These are phyloP conservation scores for Brachionus manjavacas DNA, from an alignment of 1,140 invertebrate species.

Conservation along the genomic window DNA sequence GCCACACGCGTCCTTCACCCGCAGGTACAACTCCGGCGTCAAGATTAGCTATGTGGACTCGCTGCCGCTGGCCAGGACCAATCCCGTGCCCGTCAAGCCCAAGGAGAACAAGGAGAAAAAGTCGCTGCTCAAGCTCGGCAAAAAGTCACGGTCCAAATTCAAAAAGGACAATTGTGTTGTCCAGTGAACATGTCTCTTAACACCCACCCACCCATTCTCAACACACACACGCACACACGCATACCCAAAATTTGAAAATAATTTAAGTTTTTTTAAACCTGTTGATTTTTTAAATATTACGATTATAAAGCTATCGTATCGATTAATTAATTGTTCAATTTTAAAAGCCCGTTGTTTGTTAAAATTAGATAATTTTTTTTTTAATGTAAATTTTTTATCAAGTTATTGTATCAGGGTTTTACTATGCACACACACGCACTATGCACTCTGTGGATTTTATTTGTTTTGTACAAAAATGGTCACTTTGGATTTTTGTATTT, in stretches of 20 bases:
- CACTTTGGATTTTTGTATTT: neutral
- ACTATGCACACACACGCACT: neutral
- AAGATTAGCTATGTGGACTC: constrained; percentile 39
- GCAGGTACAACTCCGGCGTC: neutral
- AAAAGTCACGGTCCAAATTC: constrained; percentile 6
- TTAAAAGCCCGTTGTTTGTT: constrained; percentile 32
- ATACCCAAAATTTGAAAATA: too few species aligned
- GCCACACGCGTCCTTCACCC: neutral
- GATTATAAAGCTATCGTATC: neutral
- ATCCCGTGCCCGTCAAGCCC: neutral
- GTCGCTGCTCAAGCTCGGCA: neutral
- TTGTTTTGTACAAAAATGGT: constrained; percentile 8
- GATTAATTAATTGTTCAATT: neutral
- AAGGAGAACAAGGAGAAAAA: constrained; percentile 15
- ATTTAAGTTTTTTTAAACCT: constrained; percentile 21
- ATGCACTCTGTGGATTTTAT: neutral
- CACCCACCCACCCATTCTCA: too few species aligned
- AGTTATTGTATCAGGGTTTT: neutral
- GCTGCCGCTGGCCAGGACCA: constrained; percentile 23
- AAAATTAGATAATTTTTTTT: neutral
- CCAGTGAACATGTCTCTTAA: too few species aligned
- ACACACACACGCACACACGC: too few species aligned
- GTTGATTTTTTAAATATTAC: constrained; percentile 10
- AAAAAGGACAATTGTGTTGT: constrained; percentile 43
- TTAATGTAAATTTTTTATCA: neutral